Evolutionary conservation across 1,140 invertebrate genomes (phyloP).

Genomic region (Cydia fagiglandana): DNA sequence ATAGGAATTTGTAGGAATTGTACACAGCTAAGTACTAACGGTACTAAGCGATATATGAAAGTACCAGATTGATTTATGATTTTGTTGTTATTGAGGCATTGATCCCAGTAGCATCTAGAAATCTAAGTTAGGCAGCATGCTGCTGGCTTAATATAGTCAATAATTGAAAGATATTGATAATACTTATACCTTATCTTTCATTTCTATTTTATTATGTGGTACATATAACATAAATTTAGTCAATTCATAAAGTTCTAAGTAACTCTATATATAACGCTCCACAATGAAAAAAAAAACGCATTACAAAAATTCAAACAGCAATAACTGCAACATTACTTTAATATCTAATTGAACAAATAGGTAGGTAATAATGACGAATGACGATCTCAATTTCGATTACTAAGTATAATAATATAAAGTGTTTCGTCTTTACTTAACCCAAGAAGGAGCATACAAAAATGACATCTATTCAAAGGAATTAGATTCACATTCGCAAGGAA

Average conservation of each 20-base stretch:
- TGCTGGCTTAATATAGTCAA: no score
- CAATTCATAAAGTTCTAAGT: no score
- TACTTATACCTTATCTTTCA: no score
- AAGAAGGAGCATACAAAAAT: not conserved
- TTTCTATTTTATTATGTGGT: no score
- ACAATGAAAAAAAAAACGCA: not conserved
- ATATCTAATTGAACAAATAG: not conserved
- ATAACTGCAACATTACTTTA: not conserved
- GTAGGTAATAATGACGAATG: not conserved
- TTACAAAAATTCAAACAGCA: not conserved
- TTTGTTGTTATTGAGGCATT: not conserved
- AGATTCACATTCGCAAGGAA: not conserved
- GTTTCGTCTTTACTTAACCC: not conserved
- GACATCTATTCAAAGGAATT: not conserved
- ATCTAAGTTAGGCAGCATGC: no score
- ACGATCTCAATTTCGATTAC: not conserved
- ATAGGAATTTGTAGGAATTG: not conserved
- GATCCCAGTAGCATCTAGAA: no score
- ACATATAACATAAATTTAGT: no score
- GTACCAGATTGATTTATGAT: not conserved
- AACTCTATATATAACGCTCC: not conserved
- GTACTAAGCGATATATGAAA: not conserved
- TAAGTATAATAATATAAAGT: not conserved
- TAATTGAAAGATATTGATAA: no score
- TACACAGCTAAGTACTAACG: no score